Percentiles rank a stretch among this genome's conserved stretches.
phyloP scores from a whole-genome alignment of 2,797 vertebrate genomes.

The Eutrigla gurnardus region DNA sequence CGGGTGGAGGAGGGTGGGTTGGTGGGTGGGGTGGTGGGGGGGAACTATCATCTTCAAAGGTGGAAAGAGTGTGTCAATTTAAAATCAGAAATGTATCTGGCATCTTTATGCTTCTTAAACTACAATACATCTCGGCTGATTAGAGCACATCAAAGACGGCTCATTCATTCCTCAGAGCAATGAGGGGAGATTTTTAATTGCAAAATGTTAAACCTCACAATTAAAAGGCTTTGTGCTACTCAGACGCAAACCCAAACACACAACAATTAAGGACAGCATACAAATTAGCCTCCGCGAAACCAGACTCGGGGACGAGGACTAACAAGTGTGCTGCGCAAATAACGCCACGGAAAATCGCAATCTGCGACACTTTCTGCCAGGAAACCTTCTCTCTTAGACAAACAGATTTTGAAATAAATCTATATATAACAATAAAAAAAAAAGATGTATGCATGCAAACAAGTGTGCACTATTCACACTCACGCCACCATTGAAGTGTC shows the following conservation, averaged over 20 bases:
- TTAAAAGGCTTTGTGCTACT: conserved; percentile 93
- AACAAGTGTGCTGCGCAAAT: conserved; percentile 73
- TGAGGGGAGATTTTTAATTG: conserved; percentile 96
- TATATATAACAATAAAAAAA: neutral
- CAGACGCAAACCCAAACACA: conserved; percentile 91
- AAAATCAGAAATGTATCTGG: conserved; percentile 91
- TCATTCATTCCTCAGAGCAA: conserved; percentile 91
- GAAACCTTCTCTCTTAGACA: conserved; percentile 25
- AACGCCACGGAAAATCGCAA: conserved; percentile 9
- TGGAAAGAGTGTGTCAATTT: conserved; percentile 85
- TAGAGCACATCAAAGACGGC: conserved; percentile 94
- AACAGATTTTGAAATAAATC: conserved; percentile 40
- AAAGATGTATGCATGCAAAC: conserved; percentile 38
- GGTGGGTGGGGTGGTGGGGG: too few species aligned
- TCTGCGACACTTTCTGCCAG: conserved; percentile 44
- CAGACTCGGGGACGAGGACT: conserved; percentile 74
- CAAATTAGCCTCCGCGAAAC: conserved; percentile 84
- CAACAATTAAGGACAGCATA: conserved; percentile 87
- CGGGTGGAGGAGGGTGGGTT: conserved; percentile 11
- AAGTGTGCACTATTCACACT: conserved; percentile 43
- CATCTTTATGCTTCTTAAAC: conserved; percentile 93
- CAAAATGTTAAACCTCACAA: conserved; percentile 97
- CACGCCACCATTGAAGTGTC: conserved; percentile 84
- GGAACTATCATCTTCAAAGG: conserved; percentile 86
- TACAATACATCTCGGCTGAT: conserved; percentile 94